A percentile compares a stretch with the other conserved stretches of the same genome.
Conservation (phyloP, 30 jellyfish, hydroid and myxozoan genomes). For the Aurelia coerulea region DNA sequence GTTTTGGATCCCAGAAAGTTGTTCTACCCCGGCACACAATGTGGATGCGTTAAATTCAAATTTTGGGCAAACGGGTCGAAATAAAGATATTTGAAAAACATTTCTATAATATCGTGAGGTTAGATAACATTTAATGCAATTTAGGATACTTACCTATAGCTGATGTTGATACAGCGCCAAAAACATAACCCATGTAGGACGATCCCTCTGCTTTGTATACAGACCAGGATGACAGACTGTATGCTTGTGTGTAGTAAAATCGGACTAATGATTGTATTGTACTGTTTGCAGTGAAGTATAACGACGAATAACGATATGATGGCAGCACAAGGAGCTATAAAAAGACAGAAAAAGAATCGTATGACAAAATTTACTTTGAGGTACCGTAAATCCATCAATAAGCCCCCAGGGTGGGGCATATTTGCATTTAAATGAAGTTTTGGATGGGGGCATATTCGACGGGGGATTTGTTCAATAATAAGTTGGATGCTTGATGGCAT, state of each 20-base stretch:
- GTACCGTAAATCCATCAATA: no score
- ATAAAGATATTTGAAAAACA: background rate
- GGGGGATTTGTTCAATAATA: no score
- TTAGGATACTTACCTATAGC: constrained; percentile 49
- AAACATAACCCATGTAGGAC: constrained; percentile 60
- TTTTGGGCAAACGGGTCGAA: background rate
- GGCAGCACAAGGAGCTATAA: constrained; percentile 82
- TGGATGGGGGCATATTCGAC: no score
- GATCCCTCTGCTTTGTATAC: constrained; percentile 61
- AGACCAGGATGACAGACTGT: constrained; percentile 70
- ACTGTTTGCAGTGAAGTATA: constrained; percentile 54
- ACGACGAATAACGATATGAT: constrained; percentile 57
- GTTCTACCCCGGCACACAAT: no score
- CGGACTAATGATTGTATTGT: constrained; percentile 55
- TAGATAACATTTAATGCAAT: background rate
- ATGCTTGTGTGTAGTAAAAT: constrained; percentile 67
- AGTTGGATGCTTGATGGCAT: no score
- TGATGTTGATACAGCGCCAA: constrained; percentile 54
- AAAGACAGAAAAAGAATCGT: no score
- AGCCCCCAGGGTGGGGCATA: no score
- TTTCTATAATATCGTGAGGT: no score
- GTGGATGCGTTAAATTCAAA: no score
- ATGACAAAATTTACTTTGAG: no score
- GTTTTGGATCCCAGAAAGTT: no score
- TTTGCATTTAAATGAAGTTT: no score